These are phyloP conservation scores for Calyptomena viridis DNA, from an alignment of 2,113 vertebrate species.

Conservation along the genomic window DNA sequence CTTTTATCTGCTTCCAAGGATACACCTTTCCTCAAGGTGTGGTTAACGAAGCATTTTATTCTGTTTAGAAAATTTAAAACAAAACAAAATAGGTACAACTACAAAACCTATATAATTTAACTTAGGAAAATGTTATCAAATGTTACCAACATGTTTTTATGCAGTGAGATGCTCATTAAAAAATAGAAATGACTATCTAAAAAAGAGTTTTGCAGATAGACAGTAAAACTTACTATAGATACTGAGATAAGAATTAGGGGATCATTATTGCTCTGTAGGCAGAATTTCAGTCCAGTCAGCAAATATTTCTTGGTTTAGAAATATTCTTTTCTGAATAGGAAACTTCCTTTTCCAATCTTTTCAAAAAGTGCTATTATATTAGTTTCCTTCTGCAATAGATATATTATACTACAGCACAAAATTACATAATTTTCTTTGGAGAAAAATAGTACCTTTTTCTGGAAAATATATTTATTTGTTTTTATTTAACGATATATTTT, in stretches of 20 bases:
- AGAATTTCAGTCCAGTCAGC: not conserved
- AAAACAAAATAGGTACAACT: not conserved
- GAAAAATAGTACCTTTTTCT: not conserved
- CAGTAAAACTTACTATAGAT: not conserved
- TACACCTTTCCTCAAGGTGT: not conserved
- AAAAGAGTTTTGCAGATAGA: not conserved
- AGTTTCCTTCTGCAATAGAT: not conserved
- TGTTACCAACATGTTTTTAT: not conserved
- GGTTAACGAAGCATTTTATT: not conserved
- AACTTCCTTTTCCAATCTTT: not conserved
- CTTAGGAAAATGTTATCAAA: not conserved
- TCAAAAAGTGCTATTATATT: not conserved
- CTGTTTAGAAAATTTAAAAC: not conserved
- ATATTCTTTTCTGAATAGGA: not conserved
- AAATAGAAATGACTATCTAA: not conserved
- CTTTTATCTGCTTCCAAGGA: not conserved
- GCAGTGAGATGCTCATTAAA: not conserved
- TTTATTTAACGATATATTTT: not conserved
- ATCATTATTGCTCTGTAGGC: not conserved
- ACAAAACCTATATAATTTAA: not conserved
- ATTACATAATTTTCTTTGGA: not conserved
- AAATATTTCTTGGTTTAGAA: not conserved
- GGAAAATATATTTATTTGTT: not conserved
- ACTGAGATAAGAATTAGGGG: not conserved
- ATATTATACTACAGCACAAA: not conserved